Evolutionary conservation across 2,888 invertebrate genomes (phyloP).

Genomic region (Xestia c-nigrum): DNA sequence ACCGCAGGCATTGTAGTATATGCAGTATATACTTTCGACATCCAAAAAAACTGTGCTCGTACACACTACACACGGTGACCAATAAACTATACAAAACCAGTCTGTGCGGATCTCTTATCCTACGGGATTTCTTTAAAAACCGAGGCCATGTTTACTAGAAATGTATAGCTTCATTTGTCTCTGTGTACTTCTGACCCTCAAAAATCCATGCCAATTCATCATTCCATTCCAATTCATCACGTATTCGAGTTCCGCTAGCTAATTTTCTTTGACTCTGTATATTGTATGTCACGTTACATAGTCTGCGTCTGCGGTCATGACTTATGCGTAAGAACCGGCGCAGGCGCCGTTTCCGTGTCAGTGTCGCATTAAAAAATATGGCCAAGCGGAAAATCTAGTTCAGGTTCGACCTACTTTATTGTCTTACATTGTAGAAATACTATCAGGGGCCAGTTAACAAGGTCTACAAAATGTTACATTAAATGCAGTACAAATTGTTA

Average conservation of each 20-base stretch:
- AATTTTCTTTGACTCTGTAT: neutral
- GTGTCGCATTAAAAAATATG: constrained; percentile 67
- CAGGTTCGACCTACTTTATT: constrained; percentile 55
- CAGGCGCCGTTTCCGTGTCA: constrained; percentile 52
- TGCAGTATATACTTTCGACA: too few species aligned
- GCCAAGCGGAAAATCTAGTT: constrained; percentile 59
- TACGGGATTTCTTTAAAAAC: too few species aligned
- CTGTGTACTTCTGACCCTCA: too few species aligned
- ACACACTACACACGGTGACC: too few species aligned
- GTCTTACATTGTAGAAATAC: constrained; percentile 51
- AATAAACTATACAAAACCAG: too few species aligned
- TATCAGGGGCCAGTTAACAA: constrained; percentile 37
- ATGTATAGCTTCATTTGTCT: too few species aligned
- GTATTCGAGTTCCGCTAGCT: neutral
- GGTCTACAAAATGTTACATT: constrained; percentile 42
- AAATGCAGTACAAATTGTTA: constrained; percentile 48
- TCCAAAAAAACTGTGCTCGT: too few species aligned
- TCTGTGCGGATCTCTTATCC: too few species aligned
- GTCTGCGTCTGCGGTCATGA: constrained; percentile 39
- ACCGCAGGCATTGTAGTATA: too few species aligned
- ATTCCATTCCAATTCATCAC: too few species aligned
- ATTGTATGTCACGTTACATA: neutral
- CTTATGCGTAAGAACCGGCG: constrained; percentile 46
- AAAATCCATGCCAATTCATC: too few species aligned
- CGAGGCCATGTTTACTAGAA: too few species aligned